Conservation (phyloP, 2,113 vertebrate genomes). For the Meriones unguiculatus region DNA sequence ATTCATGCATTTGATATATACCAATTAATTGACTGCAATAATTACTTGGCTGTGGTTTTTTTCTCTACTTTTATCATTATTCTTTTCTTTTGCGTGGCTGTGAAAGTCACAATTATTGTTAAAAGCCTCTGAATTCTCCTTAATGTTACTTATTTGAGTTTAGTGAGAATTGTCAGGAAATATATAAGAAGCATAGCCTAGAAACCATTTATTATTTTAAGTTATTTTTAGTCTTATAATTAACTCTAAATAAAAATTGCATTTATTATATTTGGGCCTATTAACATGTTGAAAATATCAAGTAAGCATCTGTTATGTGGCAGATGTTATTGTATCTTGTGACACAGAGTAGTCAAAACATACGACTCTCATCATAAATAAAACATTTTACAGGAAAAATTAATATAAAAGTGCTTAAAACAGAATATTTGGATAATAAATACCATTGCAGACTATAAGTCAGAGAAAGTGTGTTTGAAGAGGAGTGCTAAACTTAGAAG, state of each 20-base stretch:
- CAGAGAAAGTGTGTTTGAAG: not conserved
- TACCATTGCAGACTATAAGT: not conserved
- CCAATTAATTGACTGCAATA: conserved; percentile 82
- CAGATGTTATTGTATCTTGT: not conserved
- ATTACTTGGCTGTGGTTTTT: conserved; percentile 76
- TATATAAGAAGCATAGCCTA: conserved; percentile 62
- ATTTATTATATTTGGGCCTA: conserved; percentile 66
- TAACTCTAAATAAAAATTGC: conserved; percentile 69
- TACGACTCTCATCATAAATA: not conserved
- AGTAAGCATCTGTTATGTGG: not conserved
- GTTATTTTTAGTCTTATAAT: not conserved
- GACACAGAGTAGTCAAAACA: not conserved
- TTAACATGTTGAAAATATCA: conserved; percentile 40
- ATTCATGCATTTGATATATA: conserved; percentile 76
- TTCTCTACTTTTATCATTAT: conserved; percentile 49
- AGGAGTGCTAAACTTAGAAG: not conserved
- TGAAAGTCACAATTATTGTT: conserved; percentile 61
- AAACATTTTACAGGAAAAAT: not conserved
- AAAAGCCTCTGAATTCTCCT: conserved; percentile 62
- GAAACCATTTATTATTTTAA: conserved; percentile 61
- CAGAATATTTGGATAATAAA: not conserved
- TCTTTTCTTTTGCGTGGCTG: conserved; percentile 61
- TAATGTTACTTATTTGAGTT: conserved; percentile 65
- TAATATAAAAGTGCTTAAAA: not conserved
- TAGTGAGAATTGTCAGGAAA: conserved; percentile 60